A percentile compares a stretch with the other conserved stretches of the same genome.
Conservation (phyloP, 92 coral and sea anemone species). For the Bergia puertoricense region DNA sequence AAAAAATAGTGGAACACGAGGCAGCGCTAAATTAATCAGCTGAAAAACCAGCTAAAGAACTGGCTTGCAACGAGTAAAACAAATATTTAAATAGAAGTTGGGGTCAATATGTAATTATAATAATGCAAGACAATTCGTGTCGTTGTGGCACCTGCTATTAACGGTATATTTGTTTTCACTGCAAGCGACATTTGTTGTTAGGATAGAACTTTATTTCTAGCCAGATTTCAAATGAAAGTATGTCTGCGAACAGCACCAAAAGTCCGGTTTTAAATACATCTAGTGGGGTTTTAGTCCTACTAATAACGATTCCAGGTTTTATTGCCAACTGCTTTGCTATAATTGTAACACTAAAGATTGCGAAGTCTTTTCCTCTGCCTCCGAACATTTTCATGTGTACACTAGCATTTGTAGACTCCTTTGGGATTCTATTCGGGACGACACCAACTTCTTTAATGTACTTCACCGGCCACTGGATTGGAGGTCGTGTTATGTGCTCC, state of each 20-base stretch:
- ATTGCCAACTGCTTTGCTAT: conserved; percentile 19
- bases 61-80: neutral
- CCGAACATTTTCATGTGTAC: conserved; percentile 15
- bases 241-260: conserved; percentile 15
- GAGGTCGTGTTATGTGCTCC: conserved; percentile 20
- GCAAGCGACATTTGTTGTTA: neutral
- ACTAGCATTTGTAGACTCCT: conserved; percentile 18
- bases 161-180: neutral
- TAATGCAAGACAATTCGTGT: neutral
- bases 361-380: conserved; percentile 1
- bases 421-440: conserved; percentile 14
- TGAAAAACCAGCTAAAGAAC: neutral
- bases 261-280: neutral
- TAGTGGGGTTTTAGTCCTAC: neutral
- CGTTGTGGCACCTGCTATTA: neutral
- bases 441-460: conserved; percentile 5
- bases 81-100: neutral
- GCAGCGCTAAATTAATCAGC: too few relatives aligned
- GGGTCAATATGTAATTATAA: neutral
- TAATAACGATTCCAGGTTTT: conserved; percentile 18
- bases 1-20: too few relatives aligned
- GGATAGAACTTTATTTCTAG: neutral
- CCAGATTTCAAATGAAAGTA: neutral
- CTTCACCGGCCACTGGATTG: conserved; percentile 15
- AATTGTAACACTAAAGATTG: neutral